Conservation (phyloP, 2,888 invertebrate species). For the Drosophila leonis region DNA sequence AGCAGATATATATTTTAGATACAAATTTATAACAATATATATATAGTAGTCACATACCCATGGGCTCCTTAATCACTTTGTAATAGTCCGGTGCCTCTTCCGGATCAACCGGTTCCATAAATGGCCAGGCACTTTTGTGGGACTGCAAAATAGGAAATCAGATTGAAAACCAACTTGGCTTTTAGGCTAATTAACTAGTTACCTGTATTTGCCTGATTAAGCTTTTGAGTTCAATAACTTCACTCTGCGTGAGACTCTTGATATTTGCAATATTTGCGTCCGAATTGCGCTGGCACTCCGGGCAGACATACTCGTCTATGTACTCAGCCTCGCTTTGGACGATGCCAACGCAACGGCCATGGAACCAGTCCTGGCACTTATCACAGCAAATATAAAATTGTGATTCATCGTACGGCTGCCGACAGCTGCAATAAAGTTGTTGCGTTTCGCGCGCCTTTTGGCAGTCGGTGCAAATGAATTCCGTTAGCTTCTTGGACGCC, state of each 20-base stretch:
- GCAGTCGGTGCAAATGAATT: constrained; percentile 95
- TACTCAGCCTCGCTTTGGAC: constrained; percentile 96
- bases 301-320: constrained; percentile 98
- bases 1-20: no score
- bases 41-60: constrained; percentile 90
- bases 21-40: no score
- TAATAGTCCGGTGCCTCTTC: constrained; percentile 98
- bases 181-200: constrained; percentile 23
- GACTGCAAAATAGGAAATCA: constrained; percentile 86
- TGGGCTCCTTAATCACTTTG: constrained; percentile 97
- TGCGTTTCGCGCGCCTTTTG: constrained; percentile 94
- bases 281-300: constrained; percentile 96
- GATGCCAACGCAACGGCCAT: constrained; percentile 98
- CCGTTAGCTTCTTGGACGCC: constrained; percentile 94
- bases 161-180: neutral
- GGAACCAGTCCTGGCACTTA: constrained; percentile 99
- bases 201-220: constrained; percentile 96
- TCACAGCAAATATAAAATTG: constrained; percentile 99
- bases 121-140: constrained; percentile 99
- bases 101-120: constrained; percentile 98
- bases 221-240: constrained; percentile 93
- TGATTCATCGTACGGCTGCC: constrained; percentile 98
- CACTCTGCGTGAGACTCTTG: constrained; percentile 92
- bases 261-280: constrained; percentile 95
- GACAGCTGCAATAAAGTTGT: constrained; percentile 97